Percentiles rank a stretch among this genome's conserved stretches.
These are phyloP conservation scores for Gandaritis pyraliata DNA, from an alignment of 2,888 invertebrate species.

Conservation along the genomic window DNA sequence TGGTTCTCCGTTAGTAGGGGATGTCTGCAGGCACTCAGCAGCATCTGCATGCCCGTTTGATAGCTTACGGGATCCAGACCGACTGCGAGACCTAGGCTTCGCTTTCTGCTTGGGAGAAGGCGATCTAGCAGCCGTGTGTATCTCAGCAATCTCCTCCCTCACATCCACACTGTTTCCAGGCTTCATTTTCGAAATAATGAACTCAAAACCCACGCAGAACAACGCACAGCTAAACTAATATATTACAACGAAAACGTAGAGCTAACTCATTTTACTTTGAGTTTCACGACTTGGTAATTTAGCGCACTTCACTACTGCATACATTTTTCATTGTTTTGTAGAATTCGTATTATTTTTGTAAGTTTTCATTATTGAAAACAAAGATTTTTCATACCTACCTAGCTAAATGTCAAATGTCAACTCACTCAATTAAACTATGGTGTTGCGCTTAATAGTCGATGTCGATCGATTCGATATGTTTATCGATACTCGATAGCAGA, in stretches of 20 bases:
- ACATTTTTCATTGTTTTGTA: constrained; percentile 5
- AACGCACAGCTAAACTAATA: constrained; percentile 26
- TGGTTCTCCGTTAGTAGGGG: constrained; percentile 49
- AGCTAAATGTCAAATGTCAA: constrained; percentile 59
- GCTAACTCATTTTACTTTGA: constrained; percentile 19
- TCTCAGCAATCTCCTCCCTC: constrained; percentile 76
- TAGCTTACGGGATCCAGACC: constrained; percentile 69
- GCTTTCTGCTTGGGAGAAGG: constrained; percentile 72
- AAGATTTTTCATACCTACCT: constrained; percentile 17
- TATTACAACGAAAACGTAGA: constrained; percentile 14
- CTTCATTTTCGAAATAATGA: constrained; percentile 61
- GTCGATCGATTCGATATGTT: too few species aligned
- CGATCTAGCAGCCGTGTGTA: constrained; percentile 70
- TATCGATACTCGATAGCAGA: too few species aligned
- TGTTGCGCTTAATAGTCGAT: too few species aligned
- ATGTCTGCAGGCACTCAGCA: constrained; percentile 47
- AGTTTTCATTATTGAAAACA: constrained; percentile 50
- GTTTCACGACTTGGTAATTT: neutral
- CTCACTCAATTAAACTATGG: too few species aligned
- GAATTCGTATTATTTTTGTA: constrained; percentile 26
- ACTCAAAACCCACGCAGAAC: constrained; percentile 47
- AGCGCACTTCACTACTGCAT: neutral
- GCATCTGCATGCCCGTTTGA: constrained; percentile 68
- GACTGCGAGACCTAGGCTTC: constrained; percentile 63
- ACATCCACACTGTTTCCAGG: constrained; percentile 70